Percentiles rank a stretch among this genome's conserved stretches.
Evolutionary conservation across 1,140 invertebrate genomes (phyloP).

Genomic region (Paralvinella palmiformis): DNA sequence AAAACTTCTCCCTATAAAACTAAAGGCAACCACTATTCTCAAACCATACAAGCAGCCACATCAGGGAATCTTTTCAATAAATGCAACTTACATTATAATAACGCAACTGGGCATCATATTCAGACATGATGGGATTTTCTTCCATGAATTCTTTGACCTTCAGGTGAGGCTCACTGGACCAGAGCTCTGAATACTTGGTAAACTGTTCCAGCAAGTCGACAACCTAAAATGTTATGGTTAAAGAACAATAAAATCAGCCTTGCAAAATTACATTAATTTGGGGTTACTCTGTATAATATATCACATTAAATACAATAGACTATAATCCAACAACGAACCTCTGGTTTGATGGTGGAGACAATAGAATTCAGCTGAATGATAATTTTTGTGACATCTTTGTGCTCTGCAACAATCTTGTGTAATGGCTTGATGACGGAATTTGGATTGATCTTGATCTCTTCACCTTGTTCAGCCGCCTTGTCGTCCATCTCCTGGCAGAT

Average conservation of each 20-base stretch:
- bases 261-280: too few species aligned
- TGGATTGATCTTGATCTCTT: conserved; percentile 43
- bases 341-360: conserved; percentile 45
- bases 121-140: conserved; percentile 63
- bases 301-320: too few species aligned
- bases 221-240: conserved; percentile 45
- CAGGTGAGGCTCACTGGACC: conserved; percentile 61
- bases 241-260: too few species aligned
- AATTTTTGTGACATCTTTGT: conserved; percentile 47
- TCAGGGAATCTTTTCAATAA: too few species aligned
- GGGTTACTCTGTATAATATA: too few species aligned
- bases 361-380: conserved; percentile 50
- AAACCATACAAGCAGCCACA: too few species aligned
- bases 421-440: conserved; percentile 41
- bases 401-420: conserved; percentile 49
- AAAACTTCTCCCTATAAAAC: too few species aligned
- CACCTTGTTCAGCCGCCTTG: conserved; percentile 34
- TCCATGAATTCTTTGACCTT: conserved; percentile 74
- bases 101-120: conserved; percentile 72
- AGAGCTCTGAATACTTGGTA: conserved; percentile 43
- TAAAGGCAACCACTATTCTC: too few species aligned
- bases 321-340: too few species aligned
- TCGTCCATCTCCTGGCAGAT: conserved; percentile 39
- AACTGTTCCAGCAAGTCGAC: conserved; percentile 42
- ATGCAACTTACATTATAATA: conserved; percentile 46